Percentiles rank a stretch among this genome's conserved stretches.
These are phyloP conservation scores for Eulithis prunata DNA, from an alignment of 2,888 invertebrate genomes.

Conservation along the genomic window DNA sequence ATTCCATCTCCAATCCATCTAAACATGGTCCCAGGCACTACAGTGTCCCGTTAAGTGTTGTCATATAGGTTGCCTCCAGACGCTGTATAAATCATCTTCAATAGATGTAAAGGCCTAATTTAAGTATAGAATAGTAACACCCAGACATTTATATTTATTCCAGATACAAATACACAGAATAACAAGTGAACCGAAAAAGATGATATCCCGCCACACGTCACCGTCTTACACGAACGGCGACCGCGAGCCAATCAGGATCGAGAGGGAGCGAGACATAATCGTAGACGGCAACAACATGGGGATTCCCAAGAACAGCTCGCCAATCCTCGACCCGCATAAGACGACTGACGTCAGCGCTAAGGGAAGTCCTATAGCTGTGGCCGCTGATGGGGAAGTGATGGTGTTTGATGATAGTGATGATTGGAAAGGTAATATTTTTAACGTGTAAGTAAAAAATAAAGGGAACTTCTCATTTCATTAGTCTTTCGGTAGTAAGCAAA, in stretches of 20 bases:
- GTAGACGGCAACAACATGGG: conserved; percentile 61
- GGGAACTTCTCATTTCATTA: too few species aligned
- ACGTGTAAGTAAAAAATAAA: too few species aligned
- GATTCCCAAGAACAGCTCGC: conserved; percentile 78
- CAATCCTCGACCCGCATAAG: conserved; percentile 77
- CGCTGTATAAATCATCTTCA: too few species aligned
- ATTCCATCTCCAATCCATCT: too few species aligned
- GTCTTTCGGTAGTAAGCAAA: too few species aligned
- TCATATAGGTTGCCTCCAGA: too few species aligned
- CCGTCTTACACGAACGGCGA: conserved; percentile 79
- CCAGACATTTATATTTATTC: conserved; percentile 2
- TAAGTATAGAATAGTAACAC: too few species aligned
- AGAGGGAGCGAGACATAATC: conserved; percentile 33
- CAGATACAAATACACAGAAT: conserved; percentile 79
- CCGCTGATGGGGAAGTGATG: conserved; percentile 91
- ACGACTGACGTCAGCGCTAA: conserved; percentile 73
- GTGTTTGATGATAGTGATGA: conserved; percentile 95
- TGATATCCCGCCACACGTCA: conserved; percentile 79
- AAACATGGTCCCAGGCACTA: too few species aligned
- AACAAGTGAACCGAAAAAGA: conserved; percentile 78
- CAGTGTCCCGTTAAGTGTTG: too few species aligned
- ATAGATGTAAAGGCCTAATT: too few species aligned
- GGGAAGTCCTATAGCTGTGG: conserved; percentile 85
- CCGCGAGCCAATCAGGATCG: conserved; percentile 57
- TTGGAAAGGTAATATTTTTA: conserved; percentile 85